Evolutionary conservation across 2,113 vertebrate genomes (phyloP).

Genomic region (Ceyx margarethae): DNA sequence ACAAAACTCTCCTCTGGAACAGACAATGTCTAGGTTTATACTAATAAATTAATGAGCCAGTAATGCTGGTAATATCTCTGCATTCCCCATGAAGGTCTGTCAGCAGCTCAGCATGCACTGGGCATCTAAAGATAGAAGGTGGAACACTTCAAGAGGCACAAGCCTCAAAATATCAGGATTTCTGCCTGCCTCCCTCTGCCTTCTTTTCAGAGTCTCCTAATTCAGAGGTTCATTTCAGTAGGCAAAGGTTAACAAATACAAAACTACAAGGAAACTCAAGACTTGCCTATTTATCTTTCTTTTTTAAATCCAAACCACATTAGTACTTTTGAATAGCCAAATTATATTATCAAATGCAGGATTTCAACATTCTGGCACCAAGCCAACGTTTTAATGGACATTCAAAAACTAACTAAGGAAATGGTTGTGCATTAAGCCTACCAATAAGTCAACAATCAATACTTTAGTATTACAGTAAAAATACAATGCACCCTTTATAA

Average conservation of each 20-base stretch:
- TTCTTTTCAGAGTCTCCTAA: background rate
- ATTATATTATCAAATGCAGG: conserved; percentile 62
- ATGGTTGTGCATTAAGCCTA: conserved; percentile 77
- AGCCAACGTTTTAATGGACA: conserved; percentile 74
- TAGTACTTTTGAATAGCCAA: conserved; percentile 67
- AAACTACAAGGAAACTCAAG: conserved; percentile 11
- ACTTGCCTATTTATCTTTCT: background rate
- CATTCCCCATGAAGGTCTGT: background rate
- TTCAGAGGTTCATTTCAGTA: conserved; percentile 2
- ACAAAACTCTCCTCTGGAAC: background rate
- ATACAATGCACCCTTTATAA: conserved; percentile 65
- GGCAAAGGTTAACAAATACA: conserved; percentile 43
- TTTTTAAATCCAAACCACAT: conserved; percentile 66
- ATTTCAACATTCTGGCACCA: conserved; percentile 68
- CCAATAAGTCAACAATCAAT: conserved; percentile 82
- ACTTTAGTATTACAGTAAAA: conserved; percentile 74
- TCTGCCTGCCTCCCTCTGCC: background rate
- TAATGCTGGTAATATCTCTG: too few relatives aligned
- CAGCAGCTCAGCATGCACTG: background rate
- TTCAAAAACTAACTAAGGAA: conserved; percentile 77
- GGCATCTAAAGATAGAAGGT: background rate
- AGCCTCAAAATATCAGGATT: background rate
- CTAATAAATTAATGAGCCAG: background rate
- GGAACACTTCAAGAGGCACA: background rate
- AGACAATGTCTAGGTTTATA: background rate